Percentiles rank a stretch among this genome's conserved stretches.
Conservation (phyloP, 64 coral and sea anemone genomes). For the Acropora yongei region DNA sequence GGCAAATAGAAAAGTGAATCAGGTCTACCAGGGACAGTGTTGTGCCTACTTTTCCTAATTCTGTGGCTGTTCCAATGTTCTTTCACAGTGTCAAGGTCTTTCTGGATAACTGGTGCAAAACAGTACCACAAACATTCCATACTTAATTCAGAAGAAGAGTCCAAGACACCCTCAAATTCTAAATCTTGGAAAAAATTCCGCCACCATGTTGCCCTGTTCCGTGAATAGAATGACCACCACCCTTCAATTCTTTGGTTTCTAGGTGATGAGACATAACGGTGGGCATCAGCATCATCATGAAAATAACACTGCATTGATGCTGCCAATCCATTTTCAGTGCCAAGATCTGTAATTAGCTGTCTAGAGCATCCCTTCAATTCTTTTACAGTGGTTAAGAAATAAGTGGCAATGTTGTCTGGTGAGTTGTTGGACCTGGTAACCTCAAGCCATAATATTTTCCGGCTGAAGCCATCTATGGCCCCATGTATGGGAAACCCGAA, state of each 20-base stretch:
- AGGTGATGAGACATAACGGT: constrained; percentile 56
- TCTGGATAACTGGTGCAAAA: constrained; percentile 56
- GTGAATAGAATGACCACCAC: constrained; percentile 35
- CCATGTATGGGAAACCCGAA: constrained; percentile 58
- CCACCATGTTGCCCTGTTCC: constrained; percentile 33
- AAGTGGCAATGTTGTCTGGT: constrained; percentile 51
- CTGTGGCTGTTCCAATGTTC: constrained; percentile 82
- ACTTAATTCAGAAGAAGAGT: constrained; percentile 38
- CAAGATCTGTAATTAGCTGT: constrained; percentile 42
- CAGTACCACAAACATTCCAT: constrained; percentile 77
- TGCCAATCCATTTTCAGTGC: constrained; percentile 51
- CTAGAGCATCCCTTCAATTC: constrained; percentile 19
- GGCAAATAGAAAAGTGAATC: constrained; percentile 69
- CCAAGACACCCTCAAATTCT: constrained; percentile 15
- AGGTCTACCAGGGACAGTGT: constrained; percentile 60
- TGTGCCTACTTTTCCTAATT: constrained; percentile 53
- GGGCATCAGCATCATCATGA: constrained; percentile 24
- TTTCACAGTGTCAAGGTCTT: constrained; percentile 61
- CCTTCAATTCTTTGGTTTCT: constrained; percentile 46
- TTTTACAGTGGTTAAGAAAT: constrained; percentile 2
- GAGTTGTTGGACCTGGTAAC: constrained; percentile 39
- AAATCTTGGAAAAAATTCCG: constrained; percentile 34
- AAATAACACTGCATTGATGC: constrained; percentile 39
- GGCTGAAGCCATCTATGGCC: constrained; percentile 51
- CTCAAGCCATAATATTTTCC: constrained; percentile 47